These are phyloP conservation scores for Microchirus variegatus DNA, from an alignment of 2,797 vertebrate genomes.

Conservation along the genomic window DNA sequence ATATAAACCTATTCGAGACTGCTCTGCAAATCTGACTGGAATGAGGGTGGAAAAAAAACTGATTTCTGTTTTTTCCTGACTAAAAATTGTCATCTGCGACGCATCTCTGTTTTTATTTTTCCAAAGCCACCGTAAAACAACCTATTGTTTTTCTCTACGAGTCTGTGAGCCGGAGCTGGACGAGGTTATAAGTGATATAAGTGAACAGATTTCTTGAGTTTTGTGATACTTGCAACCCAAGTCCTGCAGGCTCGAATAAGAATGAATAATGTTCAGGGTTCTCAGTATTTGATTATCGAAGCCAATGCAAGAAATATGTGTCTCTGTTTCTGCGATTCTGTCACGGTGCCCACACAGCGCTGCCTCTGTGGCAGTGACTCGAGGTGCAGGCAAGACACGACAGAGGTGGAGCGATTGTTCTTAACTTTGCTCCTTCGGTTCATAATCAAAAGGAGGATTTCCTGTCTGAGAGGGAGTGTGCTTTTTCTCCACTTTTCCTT, in stretches of 20 bases:
- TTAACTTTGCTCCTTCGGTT: conserved; percentile 58
- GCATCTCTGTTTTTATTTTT: conserved; percentile 6
- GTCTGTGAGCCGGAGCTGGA: conserved; percentile 44
- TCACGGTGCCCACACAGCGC: conserved; percentile 13
- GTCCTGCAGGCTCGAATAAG: conserved; percentile 32
- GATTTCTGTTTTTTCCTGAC: conserved; percentile 29
- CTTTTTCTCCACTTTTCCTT: conserved; percentile 66
- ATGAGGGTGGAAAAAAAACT: conserved; percentile 15
- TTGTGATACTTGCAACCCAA: conserved; percentile 27
- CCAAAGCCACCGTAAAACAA: conserved; percentile 30
- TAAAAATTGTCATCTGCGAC: conserved; percentile 12
- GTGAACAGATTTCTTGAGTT: conserved; percentile 48
- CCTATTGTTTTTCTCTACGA: conserved; percentile 38
- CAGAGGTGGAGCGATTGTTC: conserved; percentile 56
- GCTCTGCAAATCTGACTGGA: conserved; percentile 38
- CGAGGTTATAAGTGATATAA: conserved; percentile 19
- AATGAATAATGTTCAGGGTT: conserved; percentile 6
- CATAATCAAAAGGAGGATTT: conserved; percentile 82
- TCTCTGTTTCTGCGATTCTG: conserved; percentile 15
- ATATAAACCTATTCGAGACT: conserved; percentile 37
- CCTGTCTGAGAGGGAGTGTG: conserved; percentile 71
- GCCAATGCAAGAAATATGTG: background rate
- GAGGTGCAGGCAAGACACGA: conserved; percentile 45
- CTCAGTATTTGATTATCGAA: conserved; percentile 32
- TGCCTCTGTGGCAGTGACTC: conserved; percentile 22